Percentiles rank a stretch among this genome's conserved stretches.
phyloP scores from a whole-genome alignment of 2,113 vertebrate genomes.

The Triplophysa dalaica region DNA sequence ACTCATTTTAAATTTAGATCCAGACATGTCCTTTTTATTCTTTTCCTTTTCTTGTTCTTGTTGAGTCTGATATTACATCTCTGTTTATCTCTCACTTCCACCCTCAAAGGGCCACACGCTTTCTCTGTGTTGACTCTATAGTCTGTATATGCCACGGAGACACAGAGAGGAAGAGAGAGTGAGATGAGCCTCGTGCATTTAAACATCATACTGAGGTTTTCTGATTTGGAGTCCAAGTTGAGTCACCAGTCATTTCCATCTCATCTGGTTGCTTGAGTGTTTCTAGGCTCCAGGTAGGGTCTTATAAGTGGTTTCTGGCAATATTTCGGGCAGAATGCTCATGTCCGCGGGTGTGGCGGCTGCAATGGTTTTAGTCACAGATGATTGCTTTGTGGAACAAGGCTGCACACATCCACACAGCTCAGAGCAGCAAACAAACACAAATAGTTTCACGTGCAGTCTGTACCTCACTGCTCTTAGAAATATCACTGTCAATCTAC shows the following conservation, averaged over 20 bases:
- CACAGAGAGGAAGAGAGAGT: constrained; percentile 4
- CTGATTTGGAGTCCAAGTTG: too few species aligned
- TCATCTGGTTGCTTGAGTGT: neutral
- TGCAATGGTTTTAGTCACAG: constrained; percentile 22
- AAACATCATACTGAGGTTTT: too few species aligned
- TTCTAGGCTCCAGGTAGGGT: neutral
- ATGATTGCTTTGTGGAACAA: constrained; percentile 27
- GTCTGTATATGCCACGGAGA: neutral
- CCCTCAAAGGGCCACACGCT: neutral
- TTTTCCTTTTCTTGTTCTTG: neutral
- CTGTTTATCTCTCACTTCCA: neutral
- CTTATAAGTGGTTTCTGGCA: neutral
- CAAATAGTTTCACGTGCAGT: too few species aligned
- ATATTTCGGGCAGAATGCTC: neutral
- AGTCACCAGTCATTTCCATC: too few species aligned
- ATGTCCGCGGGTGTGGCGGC: constrained; percentile 1
- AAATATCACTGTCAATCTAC: too few species aligned
- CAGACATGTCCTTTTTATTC: neutral
- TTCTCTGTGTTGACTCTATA: neutral
- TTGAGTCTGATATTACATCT: neutral
- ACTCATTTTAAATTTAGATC: neutral
- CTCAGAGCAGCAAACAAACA: too few species aligned
- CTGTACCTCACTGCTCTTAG: too few species aligned
- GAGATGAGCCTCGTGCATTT: too few species aligned
- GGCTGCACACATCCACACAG: neutral